Base-by-base conservation (phyloP, 2,113 vertebrate genomes). In the Tachysurus fulvidraco region DNA sequence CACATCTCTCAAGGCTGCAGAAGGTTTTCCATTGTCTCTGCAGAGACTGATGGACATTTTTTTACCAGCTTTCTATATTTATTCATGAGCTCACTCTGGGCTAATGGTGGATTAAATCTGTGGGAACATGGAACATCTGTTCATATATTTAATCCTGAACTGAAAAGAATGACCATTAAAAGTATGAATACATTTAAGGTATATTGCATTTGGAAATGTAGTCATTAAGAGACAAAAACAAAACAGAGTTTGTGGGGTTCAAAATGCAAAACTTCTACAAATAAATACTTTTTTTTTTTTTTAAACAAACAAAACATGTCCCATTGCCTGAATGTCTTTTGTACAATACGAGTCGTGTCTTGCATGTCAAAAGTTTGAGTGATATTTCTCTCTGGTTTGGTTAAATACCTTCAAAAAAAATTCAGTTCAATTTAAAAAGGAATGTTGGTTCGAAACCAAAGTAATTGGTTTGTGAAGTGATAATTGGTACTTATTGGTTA, bases 211-310 rank as follows among this genome's bases (percentile, higher is more conserved):
- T 84, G 11, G 36, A 9, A 19, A 28, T 69, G 3, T 21, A 17
- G n/a, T 55, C 50, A 55, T 54, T 8, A 78, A 28, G 2, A 78
- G 50, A 14, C 1, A 28, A 19, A 30, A 77, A 19, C 6, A 4
- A 50, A 50, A 46, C 44, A 36, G 11, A 76, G 19, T 46, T 23
- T 46, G 30, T 73, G 30, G 1, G 30, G 8, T 23, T 52, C 74
- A 14, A 14, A 52, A n/a, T n/a, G n/a, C n/a, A n/a, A n/a, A n/a
- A n/a, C 41, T 36, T 59, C 13, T 46, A 14, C 55, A 80, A 86
- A 86, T 86, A 88, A 71, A n/a, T n/a, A n/a, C n/a, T n/a, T n/a
- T 71, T 25, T 12, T 41, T 67, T 54, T 52, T 83, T 65, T 79
- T 71, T 54, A 55, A 36, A 41, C n/a, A 82, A 25, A 10, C 21